phyloP scores from a whole-genome alignment of 92 coral and sea anemone genomes.

The Epizoanthus ramosus region DNA sequence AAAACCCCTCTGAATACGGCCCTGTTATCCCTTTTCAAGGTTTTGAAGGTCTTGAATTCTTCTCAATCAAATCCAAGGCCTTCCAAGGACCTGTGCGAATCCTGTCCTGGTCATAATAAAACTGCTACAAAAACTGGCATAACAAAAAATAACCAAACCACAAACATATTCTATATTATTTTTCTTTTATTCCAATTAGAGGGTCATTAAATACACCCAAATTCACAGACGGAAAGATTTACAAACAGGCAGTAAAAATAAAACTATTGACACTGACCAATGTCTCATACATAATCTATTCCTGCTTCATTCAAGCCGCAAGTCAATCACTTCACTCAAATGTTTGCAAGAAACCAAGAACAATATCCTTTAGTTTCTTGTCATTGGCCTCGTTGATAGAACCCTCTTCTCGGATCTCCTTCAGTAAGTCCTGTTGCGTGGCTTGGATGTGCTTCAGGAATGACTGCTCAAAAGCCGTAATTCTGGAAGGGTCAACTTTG shows the following conservation, averaged over 20 bases:
- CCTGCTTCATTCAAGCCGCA: conserved; percentile 17
- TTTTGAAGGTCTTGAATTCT: no score
- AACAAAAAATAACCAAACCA: neutral
- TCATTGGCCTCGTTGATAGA: conserved; percentile 91
- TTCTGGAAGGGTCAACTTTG: conserved; percentile 93
- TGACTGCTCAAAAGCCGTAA: conserved; percentile 95
- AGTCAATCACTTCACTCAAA: conserved; percentile 69
- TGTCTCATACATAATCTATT: conserved; percentile 43
- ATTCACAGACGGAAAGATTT: conserved; percentile 37
- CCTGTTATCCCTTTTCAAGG: no score
- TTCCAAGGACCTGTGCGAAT: no score
- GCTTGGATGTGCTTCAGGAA: conserved; percentile 95
- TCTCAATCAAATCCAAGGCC: no score
- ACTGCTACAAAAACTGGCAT: no score
- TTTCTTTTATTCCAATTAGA: conserved; percentile 26
- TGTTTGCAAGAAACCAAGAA: conserved; percentile 82
- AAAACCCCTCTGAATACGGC: no score
- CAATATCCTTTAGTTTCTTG: conserved; percentile 90
- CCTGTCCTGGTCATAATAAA: no score
- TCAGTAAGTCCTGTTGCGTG: conserved; percentile 90
- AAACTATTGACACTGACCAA: conserved; percentile 59
- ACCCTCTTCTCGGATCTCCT: conserved; percentile 88
- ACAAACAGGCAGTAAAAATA: conserved; percentile 48
- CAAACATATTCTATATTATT: neutral
- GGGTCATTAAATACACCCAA: conserved; percentile 48